Base-by-base conservation (phyloP, 2,113 vertebrate genomes). In the Sander vitreus region DNA sequence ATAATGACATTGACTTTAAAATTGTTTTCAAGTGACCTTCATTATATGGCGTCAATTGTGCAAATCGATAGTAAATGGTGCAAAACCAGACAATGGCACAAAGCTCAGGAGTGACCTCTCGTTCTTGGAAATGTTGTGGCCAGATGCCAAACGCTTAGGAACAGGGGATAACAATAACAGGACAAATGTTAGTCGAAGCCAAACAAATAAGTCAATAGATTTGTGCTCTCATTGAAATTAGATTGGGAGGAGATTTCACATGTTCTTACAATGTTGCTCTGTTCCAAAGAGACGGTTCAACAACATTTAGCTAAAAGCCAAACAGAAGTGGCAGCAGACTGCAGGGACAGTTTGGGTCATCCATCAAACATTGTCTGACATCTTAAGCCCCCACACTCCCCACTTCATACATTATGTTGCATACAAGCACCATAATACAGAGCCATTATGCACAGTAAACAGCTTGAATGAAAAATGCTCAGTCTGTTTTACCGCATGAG, bases 311-410 rank as follows among this genome's bases (percentile, higher is more conserved):
- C 64, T 58, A 57, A 62, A 27, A 76, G 83, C 36, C 83, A 66
- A 86, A 63, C 48, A 85, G 66, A 85, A 89, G 65, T 65, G 64
- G 64, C 59, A 57, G 66, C 73, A 81, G 64, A 80, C 66, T 78
- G 81, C 14, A 12, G 60, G 79, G 78, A 87, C 75, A 83, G 73
- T 86, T 79, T 59, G 72, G 83, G 74, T 82, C 86, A 81, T 86
- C 59, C 78, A 83, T 86, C 85, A 91, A 79, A 83, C 77, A 12
- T 47, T 55, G 55, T 65, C 1, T 58, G 76, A 79, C 73, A 63
- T 84, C 65, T 79, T 68, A 70, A 47, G 27, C 65, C 69, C 50
- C 59, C 81, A 50, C 71, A 74, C 62, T 60, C 68, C 60, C 43
- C 63, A 39, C 65, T 73, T 78, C 53, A 64, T 85, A 27, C 83